Evolutionary conservation across 1,140 invertebrate genomes (phyloP).

Genomic region (Drosophila asahinai): DNA sequence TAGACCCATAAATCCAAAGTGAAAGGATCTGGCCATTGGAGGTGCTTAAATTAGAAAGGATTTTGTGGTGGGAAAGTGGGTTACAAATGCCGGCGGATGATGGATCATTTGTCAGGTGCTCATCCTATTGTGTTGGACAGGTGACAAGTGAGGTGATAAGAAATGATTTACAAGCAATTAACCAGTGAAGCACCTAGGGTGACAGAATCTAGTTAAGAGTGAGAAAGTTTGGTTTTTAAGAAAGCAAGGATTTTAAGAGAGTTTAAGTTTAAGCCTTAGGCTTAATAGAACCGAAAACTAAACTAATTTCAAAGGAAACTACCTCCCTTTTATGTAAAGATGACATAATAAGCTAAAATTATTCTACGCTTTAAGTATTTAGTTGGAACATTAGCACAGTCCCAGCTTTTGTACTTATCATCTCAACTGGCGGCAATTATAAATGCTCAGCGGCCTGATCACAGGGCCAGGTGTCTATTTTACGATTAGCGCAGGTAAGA

Average conservation of each 20-base stretch:
- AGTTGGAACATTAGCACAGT: background rate
- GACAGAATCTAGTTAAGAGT: background rate
- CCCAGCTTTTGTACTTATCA: constrained; percentile 4
- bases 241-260: background rate
- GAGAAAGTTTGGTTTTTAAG: background rate
- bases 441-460: constrained; percentile 24
- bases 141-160: constrained; percentile 24
- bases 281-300: too few species aligned
- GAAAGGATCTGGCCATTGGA: constrained; percentile 46
- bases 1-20: constrained; percentile 30
- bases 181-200: background rate
- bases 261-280: too few species aligned
- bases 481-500: constrained; percentile 21
- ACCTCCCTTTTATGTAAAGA: background rate
- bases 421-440: constrained; percentile 7
- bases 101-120: constrained; percentile 28
- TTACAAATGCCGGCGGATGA: background rate
- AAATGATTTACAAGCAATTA: constrained; percentile 26
- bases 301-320: background rate
- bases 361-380: background rate
- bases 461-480: constrained; percentile 15
- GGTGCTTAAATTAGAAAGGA: constrained; percentile 60
- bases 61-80: constrained; percentile 42
- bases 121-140: constrained; percentile 40
- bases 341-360: constrained; percentile 1